Evolutionary conservation across 2,888 invertebrate genomes (phyloP).

Genomic region (Ecdyonurus torrentis): DNA sequence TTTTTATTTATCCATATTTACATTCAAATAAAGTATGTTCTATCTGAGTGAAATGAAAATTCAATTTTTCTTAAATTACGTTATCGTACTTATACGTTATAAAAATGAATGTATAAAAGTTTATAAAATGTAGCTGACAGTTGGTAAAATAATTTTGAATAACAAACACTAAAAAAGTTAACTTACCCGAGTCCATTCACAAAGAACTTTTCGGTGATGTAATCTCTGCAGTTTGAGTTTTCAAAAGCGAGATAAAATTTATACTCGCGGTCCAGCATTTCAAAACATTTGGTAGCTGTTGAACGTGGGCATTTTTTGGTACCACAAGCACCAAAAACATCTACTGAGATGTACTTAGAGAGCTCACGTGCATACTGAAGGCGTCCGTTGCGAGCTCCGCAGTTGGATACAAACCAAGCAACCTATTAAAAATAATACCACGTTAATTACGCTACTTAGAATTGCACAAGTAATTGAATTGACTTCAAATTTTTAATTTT

Average conservation of each 20-base stretch:
- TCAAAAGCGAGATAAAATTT: slow-evolving; percentile 96
- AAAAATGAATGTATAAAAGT: too few species aligned
- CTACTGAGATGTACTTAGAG: slow-evolving; percentile 65
- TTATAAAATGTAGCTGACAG: too few species aligned
- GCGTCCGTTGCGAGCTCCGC: slow-evolving; percentile 80
- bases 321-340: slow-evolving; percentile 86
- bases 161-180: too few species aligned
- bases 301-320: slow-evolving; percentile 67
- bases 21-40: too few species aligned
- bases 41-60: too few species aligned
- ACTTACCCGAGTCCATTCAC: slow-evolving; percentile 79
- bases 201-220: slow-evolving; percentile 94
- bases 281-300: slow-evolving; percentile 60
- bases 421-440: slow-evolving; percentile 33
- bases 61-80: too few species aligned
- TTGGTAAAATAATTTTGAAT: too few species aligned
- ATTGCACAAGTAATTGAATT: background rate
- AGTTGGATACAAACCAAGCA: slow-evolving; percentile 97
- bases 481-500: too few species aligned
- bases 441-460: too few species aligned
- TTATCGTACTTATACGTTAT: too few species aligned
- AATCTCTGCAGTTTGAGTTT: slow-evolving; percentile 91
- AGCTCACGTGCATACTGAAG: slow-evolving; percentile 70
- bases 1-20: too few species aligned
- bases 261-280: slow-evolving; percentile 79